Conservation (phyloP, 2,113 vertebrate genomes). For the Toxotes jaculatrix region DNA sequence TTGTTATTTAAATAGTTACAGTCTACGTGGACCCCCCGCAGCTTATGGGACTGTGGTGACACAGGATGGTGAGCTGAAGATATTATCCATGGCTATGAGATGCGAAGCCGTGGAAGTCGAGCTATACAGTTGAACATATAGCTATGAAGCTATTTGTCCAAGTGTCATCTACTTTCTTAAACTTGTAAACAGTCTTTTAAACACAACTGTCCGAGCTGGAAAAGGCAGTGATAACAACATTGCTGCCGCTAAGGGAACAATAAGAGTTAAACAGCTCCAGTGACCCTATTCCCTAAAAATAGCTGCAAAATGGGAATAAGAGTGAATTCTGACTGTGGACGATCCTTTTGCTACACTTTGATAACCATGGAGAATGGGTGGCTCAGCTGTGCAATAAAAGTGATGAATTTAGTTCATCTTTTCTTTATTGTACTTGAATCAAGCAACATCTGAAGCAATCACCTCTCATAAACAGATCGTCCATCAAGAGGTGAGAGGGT, state of each 20-base stretch:
- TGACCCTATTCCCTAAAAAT: slow-evolving; percentile 41
- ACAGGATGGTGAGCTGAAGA: no score
- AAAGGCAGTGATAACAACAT: background rate
- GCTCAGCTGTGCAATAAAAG: slow-evolving; percentile 63
- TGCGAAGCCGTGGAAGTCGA: no score
- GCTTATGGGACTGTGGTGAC: no score
- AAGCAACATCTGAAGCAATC: slow-evolving; percentile 29
- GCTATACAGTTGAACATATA: no score
- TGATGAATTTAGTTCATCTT: slow-evolving; percentile 43
- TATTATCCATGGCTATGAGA: no score
- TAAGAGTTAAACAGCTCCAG: slow-evolving; percentile 10
- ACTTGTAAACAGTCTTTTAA: background rate
- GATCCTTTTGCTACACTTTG: slow-evolving; percentile 53
- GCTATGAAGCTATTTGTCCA: no score
- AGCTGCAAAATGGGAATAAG: slow-evolving; percentile 41
- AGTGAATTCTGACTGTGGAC: slow-evolving; percentile 30
- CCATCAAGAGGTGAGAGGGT: slow-evolving; percentile 34
- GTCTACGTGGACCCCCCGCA: no score
- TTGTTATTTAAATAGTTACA: no score
- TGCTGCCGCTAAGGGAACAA: slow-evolving; percentile 15
- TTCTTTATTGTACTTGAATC: slow-evolving; percentile 34
- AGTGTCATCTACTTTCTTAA: background rate
- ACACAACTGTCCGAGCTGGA: background rate
- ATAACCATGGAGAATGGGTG: slow-evolving; percentile 44
- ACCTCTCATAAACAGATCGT: slow-evolving; percentile 33